Percentiles rank a stretch among this genome's conserved stretches.
Evolutionary conservation across 2,113 vertebrate species (phyloP).

Genomic region (Gobio gobio): DNA sequence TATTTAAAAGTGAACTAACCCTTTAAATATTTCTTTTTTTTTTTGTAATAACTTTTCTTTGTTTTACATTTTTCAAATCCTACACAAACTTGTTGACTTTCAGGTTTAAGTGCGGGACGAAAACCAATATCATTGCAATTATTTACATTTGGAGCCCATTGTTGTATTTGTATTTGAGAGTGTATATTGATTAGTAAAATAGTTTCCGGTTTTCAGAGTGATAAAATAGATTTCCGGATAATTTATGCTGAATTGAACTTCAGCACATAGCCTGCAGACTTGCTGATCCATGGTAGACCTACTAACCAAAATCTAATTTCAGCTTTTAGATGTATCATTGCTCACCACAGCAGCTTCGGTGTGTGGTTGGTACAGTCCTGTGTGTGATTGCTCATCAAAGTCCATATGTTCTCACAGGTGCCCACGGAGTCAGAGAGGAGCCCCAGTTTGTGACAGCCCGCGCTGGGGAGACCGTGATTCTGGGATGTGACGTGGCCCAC

Average conservation of each 20-base stretch:
- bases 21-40: not conserved
- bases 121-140: not conserved
- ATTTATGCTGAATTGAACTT: conserved; percentile 17
- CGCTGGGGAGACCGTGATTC: conserved; percentile 92
- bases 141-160: not conserved
- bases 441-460: conserved; percentile 97
- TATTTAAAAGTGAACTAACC: no score
- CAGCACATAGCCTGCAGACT: conserved; percentile 9
- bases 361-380: not conserved
- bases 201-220: not conserved
- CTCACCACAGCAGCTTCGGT: not conserved
- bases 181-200: conserved; percentile 33
- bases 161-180: not conserved
- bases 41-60: not conserved
- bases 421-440: conserved; percentile 92
- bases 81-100: not conserved
- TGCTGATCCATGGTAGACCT: not conserved
- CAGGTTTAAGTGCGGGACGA: not conserved
- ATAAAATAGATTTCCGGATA: not conserved
- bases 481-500: conserved; percentile 94
- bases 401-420: conserved; percentile 73
- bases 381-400: conserved; percentile 28
- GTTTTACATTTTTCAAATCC: not conserved
- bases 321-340: not conserved
- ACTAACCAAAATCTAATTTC: not conserved